A percentile compares a stretch with the other conserved stretches of the same genome.
Evolutionary conservation across 2,113 vertebrate genomes (phyloP).

Genomic region (Oreotrochilus melanogaster): DNA sequence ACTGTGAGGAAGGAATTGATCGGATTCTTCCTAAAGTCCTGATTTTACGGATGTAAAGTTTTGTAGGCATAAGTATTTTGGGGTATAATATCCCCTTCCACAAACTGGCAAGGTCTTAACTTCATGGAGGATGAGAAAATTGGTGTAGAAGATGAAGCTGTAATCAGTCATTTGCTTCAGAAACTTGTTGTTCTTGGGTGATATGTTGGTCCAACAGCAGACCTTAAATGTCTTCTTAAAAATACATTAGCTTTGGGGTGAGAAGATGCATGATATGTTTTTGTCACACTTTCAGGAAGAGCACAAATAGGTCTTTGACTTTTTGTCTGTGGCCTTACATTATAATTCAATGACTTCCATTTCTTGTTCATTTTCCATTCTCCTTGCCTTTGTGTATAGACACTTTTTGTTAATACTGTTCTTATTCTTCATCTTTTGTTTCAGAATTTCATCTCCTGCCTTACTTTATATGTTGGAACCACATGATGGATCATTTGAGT

Average conservation of each 20-base stretch:
- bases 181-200: background rate
- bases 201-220: background rate
- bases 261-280: background rate
- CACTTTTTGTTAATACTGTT: slow-evolving; percentile 60
- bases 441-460: slow-evolving; percentile 64
- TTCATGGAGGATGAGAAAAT: background rate
- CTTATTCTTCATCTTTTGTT: slow-evolving; percentile 74
- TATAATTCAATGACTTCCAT: background rate
- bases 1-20: background rate
- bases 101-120: background rate
- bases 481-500: slow-evolving; percentile 67
- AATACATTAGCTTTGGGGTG: background rate
- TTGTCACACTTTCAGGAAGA: too few species aligned
- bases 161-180: background rate
- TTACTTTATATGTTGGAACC: slow-evolving; percentile 57
- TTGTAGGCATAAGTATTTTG: background rate
- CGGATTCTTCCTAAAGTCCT: background rate
- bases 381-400: slow-evolving; percentile 7
- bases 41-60: background rate
- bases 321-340: background rate
- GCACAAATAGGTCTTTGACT: background rate
- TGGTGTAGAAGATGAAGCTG: background rate
- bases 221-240: background rate
- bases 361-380: slow-evolving; percentile 27
- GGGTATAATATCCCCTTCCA: background rate